Evolutionary conservation across 2,888 invertebrate species (phyloP), one percentile per base, ranked within the genome.

Genomic region (Standfussiana lucernea): DNA sequence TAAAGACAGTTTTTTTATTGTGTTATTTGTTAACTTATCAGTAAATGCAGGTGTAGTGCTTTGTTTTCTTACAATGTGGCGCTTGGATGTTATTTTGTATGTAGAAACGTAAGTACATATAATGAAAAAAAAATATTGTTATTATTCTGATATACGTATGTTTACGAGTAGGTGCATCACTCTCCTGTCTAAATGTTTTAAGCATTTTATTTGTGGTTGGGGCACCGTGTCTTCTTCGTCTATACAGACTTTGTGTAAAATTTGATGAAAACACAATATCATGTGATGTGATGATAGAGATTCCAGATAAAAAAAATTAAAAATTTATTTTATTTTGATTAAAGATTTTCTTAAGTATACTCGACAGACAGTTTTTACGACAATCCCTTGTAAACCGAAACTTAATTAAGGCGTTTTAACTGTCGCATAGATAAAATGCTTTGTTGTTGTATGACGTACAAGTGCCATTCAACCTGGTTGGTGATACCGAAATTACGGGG

Each of bases 61-160:
- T 64, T 45, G 21, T 35, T 66, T 45, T 28, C 6, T 18, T 15
- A 45, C 0, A 66, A 83, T 80, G 80, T 77, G 70, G 70, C 66
- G 78, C 0, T 24, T 53, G 28, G 83, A 80, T 66, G 53, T 77
- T n/a, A 13, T 66, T 61, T 61, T 77, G 8, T 77, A 61, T 24
- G 15, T 80, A 0, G 28, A 83, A 28, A 83, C 45, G 83, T 80
- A 62, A 28, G 68, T 24, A 59, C 1, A 59, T 15, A 56, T 2
- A 50, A 24, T 10, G 24, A 47, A 7, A 50, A 50, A 47, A 47
- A 21, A 21, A 47, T 18, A 21, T 4, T 13, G 15, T 47, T 21
- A 7, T 8, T 37, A 37, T 40, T 40, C 40, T 11, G 11, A 40
- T 11, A 42, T 42, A 42, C 42, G 15, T 42, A 3, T 45, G 5